A percentile compares a stretch with the other conserved stretches of the same genome.
phyloP scores from a whole-genome alignment of 2,888 invertebrate genomes.

The Drosophila colorata region DNA sequence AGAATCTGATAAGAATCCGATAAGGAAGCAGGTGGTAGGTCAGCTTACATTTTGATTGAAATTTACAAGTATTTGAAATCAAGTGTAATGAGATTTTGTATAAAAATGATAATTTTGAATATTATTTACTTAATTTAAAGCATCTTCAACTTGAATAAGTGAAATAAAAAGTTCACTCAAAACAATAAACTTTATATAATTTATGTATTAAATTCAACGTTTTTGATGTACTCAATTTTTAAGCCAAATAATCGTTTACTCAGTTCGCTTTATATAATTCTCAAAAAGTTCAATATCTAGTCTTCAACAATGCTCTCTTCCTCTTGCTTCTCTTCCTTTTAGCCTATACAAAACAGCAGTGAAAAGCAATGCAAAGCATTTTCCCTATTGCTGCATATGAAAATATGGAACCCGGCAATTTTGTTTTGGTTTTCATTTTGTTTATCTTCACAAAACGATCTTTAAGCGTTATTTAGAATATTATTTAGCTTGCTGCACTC shows the following conservation, averaged over 20 bases:
- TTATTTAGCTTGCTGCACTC: conserved; percentile 49
- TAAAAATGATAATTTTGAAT: not conserved
- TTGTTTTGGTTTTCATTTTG: conserved; percentile 9
- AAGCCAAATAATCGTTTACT: conserved; percentile 32
- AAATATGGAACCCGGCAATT: conserved; percentile 48
- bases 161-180: too few species aligned
- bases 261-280: conserved; percentile 45
- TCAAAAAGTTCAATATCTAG: conserved; percentile 31
- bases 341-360: conserved; percentile 45
- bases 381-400: conserved; percentile 55
- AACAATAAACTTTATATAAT: conserved; percentile 1
- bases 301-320: conserved; percentile 18
- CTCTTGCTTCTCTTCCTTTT: conserved; percentile 8
- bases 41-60: conserved; percentile 7
- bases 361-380: conserved; percentile 50
- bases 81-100: not conserved
- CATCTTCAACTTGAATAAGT: too few species aligned
- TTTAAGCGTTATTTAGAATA: conserved; percentile 59
- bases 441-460: conserved; percentile 40
- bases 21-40: not conserved
- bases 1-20: conserved; percentile 5
- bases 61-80: not conserved
- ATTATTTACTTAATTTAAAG: not conserved
- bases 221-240: not conserved
- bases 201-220: not conserved